These are phyloP conservation scores for Mystacides longicornis DNA, from an alignment of 2,888 invertebrate genomes.

Conservation along the genomic window DNA sequence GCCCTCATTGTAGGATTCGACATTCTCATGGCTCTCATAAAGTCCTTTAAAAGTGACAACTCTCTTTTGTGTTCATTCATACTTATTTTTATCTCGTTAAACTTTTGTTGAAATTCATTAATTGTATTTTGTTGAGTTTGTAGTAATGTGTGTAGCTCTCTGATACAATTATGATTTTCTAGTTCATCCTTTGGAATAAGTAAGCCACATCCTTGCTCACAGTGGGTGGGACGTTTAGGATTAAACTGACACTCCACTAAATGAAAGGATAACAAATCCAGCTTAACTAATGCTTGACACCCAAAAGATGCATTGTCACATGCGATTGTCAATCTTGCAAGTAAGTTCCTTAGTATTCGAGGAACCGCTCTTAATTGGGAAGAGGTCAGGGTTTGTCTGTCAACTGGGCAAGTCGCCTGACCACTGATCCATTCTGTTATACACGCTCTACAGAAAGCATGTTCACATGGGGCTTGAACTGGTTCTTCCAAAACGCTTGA, in stretches of 20 bases:
- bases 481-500: constrained; percentile 93
- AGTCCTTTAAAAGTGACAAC: constrained; percentile 82
- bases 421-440: constrained; percentile 93
- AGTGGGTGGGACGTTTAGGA: constrained; percentile 87
- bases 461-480: constrained; percentile 94
- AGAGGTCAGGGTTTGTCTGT: constrained; percentile 84
- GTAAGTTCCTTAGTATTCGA: constrained; percentile 83
- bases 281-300: constrained; percentile 75
- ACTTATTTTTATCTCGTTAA: constrained; percentile 78
- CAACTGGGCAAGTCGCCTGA: constrained; percentile 91
- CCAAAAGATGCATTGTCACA: constrained; percentile 90
- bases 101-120: constrained; percentile 77
- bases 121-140: constrained; percentile 82
- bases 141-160: constrained; percentile 77
- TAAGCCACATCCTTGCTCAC: constrained; percentile 89
- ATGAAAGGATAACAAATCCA: constrained; percentile 80
- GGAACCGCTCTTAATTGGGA: constrained; percentile 87
- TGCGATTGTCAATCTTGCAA: constrained; percentile 79
- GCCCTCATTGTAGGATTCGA: constrained; percentile 89
- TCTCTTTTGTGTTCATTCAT: constrained; percentile 87
- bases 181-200: constrained; percentile 93
- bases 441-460: constrained; percentile 90
- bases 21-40: constrained; percentile 87
- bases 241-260: constrained; percentile 83
- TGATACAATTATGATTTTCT: constrained; percentile 89